phyloP scores from a whole-genome alignment of 2,113 vertebrate genomes.

The Podarcis cretensis region DNA sequence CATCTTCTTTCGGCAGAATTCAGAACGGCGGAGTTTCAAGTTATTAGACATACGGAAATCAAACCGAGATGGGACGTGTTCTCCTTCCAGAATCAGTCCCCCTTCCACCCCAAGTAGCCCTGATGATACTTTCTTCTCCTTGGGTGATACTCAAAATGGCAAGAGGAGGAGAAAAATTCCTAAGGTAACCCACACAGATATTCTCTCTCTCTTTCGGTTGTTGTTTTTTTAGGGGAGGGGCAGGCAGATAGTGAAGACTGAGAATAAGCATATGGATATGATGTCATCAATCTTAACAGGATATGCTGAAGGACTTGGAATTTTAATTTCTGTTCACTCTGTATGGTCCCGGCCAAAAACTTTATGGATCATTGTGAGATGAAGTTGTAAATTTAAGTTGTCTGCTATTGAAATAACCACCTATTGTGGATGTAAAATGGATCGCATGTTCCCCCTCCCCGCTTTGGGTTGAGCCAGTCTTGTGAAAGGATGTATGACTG shows the following conservation, averaged over 20 bases:
- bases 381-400: background rate
- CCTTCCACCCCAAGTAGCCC: conserved; percentile 97
- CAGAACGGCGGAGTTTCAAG: conserved; percentile 93
- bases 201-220: too few species aligned
- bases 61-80: conserved; percentile 84
- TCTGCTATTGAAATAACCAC: background rate
- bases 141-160: conserved; percentile 91
- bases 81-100: conserved; percentile 90
- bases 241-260: background rate
- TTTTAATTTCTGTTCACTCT: background rate
- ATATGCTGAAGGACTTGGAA: background rate
- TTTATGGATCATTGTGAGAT: background rate
- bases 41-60: conserved; percentile 89
- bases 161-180: conserved; percentile 91
- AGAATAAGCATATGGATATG: too few species aligned
- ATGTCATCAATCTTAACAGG: background rate
- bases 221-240: background rate
- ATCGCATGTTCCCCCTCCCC: background rate
- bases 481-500: background rate
- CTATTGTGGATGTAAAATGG: background rate
- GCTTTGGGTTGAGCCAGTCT: background rate
- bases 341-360: background rate
- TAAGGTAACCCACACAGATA: conserved; percentile 79
- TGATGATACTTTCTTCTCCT: conserved; percentile 91
- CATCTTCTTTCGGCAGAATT: conserved; percentile 91